phyloP scores from a whole-genome alignment of 2,113 vertebrate genomes.

The Elephas maximus region DNA sequence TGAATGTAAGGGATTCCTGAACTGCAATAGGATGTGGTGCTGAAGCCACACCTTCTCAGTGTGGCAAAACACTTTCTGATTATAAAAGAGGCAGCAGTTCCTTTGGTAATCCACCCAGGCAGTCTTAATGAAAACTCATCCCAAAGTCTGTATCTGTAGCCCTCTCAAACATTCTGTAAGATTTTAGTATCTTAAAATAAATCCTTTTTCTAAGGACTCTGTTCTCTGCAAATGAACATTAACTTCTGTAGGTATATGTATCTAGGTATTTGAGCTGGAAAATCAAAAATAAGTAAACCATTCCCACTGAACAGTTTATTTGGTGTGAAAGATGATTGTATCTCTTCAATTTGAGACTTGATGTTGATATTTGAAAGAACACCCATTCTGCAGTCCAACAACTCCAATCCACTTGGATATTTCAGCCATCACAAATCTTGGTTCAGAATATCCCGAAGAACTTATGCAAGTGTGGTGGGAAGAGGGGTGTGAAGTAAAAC shows the following conservation, averaged over 20 bases:
- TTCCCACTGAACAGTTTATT: background rate
- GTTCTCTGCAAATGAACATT: background rate
- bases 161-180: background rate
- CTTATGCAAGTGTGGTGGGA: background rate
- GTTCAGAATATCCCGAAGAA: background rate
- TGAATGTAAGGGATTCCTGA: background rate
- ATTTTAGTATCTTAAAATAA: background rate
- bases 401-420: accelerated
- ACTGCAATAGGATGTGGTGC: accelerated
- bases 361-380: background rate
- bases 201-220: background rate
- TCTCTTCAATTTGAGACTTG: background rate
- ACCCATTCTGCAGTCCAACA: background rate
- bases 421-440: no score
- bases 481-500: background rate
- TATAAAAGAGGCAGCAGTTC: background rate
- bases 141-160: background rate
- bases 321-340: background rate
- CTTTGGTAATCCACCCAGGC: background rate
- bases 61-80: background rate
- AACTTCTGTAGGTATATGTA: no score
- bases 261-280: background rate
- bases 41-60: background rate
- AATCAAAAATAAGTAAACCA: background rate
- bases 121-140: background rate